phyloP scores from a whole-genome alignment of 2,113 vertebrate genomes.

The Muntiacus muntjak region DNA sequence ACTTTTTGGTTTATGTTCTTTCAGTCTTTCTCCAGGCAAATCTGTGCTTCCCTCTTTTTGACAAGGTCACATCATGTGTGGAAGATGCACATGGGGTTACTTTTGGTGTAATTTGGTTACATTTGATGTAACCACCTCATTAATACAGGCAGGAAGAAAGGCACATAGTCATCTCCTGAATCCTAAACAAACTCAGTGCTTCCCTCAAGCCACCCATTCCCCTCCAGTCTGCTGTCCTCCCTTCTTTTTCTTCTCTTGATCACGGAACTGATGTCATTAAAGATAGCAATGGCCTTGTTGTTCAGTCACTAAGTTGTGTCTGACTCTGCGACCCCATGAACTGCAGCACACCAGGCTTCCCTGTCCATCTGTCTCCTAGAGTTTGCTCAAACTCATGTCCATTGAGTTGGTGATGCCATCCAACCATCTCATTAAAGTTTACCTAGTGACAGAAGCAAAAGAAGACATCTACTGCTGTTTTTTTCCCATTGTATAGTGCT shows the following conservation, averaged over 20 bases:
- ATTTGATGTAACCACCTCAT: background rate
- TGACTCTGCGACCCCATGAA: background rate
- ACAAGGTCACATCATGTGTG: background rate
- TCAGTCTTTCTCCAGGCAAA: background rate
- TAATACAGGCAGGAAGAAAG: background rate
- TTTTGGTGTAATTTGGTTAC: background rate
- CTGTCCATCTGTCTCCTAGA: background rate
- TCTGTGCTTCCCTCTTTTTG: background rate
- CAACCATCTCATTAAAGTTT: background rate
- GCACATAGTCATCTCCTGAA: background rate
- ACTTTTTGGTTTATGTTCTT: background rate
- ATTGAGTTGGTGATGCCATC: background rate
- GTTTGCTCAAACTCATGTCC: background rate
- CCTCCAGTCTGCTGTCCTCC: background rate
- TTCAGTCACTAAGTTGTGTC: background rate
- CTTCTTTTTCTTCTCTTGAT: background rate
- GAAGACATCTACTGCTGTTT: background rate
- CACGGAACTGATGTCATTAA: background rate
- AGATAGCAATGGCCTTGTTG: background rate
- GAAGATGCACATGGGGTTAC: background rate
- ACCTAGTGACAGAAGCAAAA: background rate
- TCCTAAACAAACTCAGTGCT: background rate
- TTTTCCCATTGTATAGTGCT: rapidly evolving
- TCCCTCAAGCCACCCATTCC: background rate
- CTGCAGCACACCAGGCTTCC: background rate